Base-by-base conservation (phyloP, 2,113 vertebrate species). In the Catharus minimus region DNA sequence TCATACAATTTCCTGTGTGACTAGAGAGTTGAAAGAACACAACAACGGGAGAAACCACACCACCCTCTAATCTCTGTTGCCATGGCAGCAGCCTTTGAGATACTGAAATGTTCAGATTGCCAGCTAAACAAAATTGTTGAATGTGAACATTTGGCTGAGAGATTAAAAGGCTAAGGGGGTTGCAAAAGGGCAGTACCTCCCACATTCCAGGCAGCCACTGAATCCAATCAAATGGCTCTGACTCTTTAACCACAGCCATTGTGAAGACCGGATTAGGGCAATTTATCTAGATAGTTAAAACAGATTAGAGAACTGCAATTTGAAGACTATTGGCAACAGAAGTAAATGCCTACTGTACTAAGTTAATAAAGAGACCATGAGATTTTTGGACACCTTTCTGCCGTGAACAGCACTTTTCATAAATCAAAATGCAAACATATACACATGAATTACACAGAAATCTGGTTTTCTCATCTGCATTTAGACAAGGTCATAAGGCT, bases 81-180 rank as follows among this genome's bases (percentile, higher is more conserved):
- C 98, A 98, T 98, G 98, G 97, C 97, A 98, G 97, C 98, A 98
- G 97, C 96, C 97, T 98, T 98, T 97, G 97, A 98, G 97, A 98
- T 97, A 97, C 97, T 96, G 97, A 98, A 98, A 98, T 98, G 98
- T 97, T 97, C 98, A 97, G 96, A 98, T 97, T 97, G 97, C 98
- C 97, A 97, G 97, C 98, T 98, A 98, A 98, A 98, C 98, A 98
- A 98, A 98, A 98, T 98, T 98, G 98, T 98, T 98, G 97, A 98
- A 98, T 98, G 97, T 97, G 98, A 98, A 98, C 98, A 98, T 98
- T 98, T 98, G 97, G 98, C 98, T 98, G 97, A 96, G 97, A 98
- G 98, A 98, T 98, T 98, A 98, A 98, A 98, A 98, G 97, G 98
- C 98, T 98, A 98, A 98, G 96, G 97, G 94, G 98, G 97, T 98